A percentile compares a stretch with the other conserved stretches of the same genome.
Evolutionary conservation across 2,113 vertebrate genomes (phyloP).

Genomic region (Pitta sordida): DNA sequence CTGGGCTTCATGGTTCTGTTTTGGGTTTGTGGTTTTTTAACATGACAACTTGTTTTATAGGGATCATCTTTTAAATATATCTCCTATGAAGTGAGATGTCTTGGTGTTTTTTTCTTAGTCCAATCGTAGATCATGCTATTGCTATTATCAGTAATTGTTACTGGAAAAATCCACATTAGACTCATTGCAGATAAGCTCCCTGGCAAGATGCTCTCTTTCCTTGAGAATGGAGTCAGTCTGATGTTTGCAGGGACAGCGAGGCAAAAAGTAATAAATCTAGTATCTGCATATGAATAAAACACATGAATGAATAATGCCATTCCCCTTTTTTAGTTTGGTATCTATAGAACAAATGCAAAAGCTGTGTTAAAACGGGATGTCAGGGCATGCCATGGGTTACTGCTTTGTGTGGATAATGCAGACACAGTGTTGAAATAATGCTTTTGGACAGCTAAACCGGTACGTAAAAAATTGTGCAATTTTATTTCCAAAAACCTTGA

Average conservation of each 20-base stretch:
- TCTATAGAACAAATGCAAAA: background rate
- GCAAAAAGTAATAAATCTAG: background rate
- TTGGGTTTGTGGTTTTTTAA: background rate
- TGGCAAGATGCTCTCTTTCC: background rate
- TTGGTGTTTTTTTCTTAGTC: background rate
- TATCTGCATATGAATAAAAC: background rate
- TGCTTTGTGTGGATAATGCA: background rate
- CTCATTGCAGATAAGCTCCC: background rate
- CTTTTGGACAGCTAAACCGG: slow-evolving; percentile 4
- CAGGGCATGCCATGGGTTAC: background rate
- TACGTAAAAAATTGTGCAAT: background rate
- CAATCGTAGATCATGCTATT: background rate
- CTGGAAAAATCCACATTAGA: background rate
- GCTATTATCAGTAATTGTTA: background rate
- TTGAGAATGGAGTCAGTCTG: background rate
- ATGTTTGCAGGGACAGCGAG: background rate
- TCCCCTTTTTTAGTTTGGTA: background rate
- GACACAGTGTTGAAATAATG: slow-evolving; percentile 2
- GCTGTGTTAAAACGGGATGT: background rate
- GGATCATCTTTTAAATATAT: background rate
- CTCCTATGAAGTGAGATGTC: background rate
- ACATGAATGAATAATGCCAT: background rate
- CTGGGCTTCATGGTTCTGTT: fast-evolving
- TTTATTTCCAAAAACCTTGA: background rate
- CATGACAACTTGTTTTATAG: background rate